Base-by-base conservation (phyloP, 2,797 vertebrate genomes). In the Rhinella marina region DNA sequence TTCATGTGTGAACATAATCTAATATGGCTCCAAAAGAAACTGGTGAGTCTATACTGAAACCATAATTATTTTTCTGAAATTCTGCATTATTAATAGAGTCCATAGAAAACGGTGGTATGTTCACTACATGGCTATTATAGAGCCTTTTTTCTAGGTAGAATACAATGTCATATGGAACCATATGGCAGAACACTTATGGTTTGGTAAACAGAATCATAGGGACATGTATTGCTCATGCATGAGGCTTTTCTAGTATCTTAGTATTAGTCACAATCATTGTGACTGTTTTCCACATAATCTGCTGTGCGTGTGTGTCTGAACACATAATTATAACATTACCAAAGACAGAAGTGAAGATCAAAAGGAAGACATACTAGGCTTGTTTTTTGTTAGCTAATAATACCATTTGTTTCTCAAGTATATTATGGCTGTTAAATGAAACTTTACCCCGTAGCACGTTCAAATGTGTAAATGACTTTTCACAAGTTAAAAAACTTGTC, bases 371-470 rank as follows among this genome's bases (percentile, higher is more conserved):
- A 16, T 32, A 48, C 9, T 73, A 12, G 10, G 16, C 56, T 79
- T 11, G 5, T 79, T 9, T 29, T 17, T 25, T 56, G 29, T 29
- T 57, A 79, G 27, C 32, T 80, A 59, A 80, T 61, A 4, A 61
- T 27, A 80, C 27, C 56, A 80, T 61, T 80, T 80, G 56, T n/a
- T 59, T 21, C 41, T 61, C 27, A 57, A 80, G 77, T 32, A 79
- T 29, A 59, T 79, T 59, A 79, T 79, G 25, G 16, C 29, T 29
- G 14, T 61, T 32, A 80, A 80, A 80, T 41, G n/a, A 64, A 12
- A 50, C 17, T 59, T 48, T 61, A 48, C 21, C n/a, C 59, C 25
- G 19, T 41, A 41, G 79, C 19, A 62, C n/a, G 29, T 81, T 14
- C 29, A 64, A 62, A 64, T 62, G 79, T 62, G 41, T 62, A 48